Base-by-base conservation (phyloP, 1,140 invertebrate genomes). In the Phocides pigmalion region DNA sequence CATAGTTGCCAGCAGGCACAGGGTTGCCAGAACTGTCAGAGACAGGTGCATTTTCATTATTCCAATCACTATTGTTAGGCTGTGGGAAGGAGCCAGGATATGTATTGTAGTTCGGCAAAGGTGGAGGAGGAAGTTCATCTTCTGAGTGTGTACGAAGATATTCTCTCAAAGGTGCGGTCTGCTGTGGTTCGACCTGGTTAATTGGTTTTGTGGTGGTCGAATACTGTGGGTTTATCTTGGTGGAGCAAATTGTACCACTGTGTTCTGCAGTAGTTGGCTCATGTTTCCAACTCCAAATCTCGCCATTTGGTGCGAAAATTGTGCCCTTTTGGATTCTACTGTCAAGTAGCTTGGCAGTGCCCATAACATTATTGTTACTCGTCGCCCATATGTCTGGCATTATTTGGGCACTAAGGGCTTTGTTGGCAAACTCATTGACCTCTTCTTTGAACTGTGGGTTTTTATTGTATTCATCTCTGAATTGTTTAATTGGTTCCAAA, bases 391-490 rank as follows among this genome's bases (percentile, higher is more conserved):
- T 64, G 20, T 91, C 89, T 4, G 86, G 79, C 82, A 92, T 90
- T n/a, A 88, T 73, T 64, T 92, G 89, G 37, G 82, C 83, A 15
- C 88, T 86, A 12, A 93, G 82, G n/a, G 91, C 72, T 66, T 92
- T 92, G 50, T 68, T 74, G 1, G 92, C 93, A 66, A 93, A 92
- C 51, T 93, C 92, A 68, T 87, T 92, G 0, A 92, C 89, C 67
- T 93, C 93, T 4, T 93, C 92, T 41, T 90, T 90, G 25, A 94
- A 90, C 67, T 93, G 89, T 22, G 90, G 83, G 71, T 94, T 93
- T 39, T 81, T 89, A 15, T 93, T 88, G 51, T 93, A 90, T 71
- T 93, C 93, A 20, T 93, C 84, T 17, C 93, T 81, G 39, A 93
- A 89, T 2, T 90, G 74, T 65, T 93, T 92, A 20, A 94, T 90